phyloP scores from a whole-genome alignment of 2,113 vertebrate species.

The Oryzias melastigma region DNA sequence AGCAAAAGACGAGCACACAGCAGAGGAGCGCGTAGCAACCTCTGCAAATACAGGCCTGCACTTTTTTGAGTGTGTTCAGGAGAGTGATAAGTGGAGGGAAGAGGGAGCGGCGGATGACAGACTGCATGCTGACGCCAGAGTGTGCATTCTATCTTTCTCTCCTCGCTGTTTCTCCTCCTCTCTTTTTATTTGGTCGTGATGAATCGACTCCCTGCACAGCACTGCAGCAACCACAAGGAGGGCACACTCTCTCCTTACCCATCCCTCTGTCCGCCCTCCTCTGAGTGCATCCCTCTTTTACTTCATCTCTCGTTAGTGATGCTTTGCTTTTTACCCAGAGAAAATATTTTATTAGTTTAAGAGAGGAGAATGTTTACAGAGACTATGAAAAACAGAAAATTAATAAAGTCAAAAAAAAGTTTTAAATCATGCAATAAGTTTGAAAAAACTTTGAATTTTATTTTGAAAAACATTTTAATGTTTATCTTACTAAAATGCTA shows the following conservation, averaged over 20 bases:
- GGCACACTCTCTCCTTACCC: slow-evolving; percentile 49
- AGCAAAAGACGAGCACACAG: slow-evolving; percentile 9
- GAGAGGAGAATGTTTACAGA: no score
- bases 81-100: slow-evolving; percentile 52
- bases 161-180: slow-evolving; percentile 24
- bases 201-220: slow-evolving; percentile 58
- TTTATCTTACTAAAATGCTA: no score
- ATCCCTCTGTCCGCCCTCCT: slow-evolving; percentile 23
- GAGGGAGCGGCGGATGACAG: slow-evolving; percentile 56
- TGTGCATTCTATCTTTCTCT: slow-evolving; percentile 30
- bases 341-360: not conserved
- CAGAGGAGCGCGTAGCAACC: slow-evolving; percentile 6
- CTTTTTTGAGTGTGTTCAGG: slow-evolving; percentile 19
- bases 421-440: no score
- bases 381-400: no score
- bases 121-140: slow-evolving; percentile 66
- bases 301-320: not conserved
- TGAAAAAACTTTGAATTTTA: no score
- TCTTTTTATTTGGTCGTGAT: slow-evolving; percentile 66
- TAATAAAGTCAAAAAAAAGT: no score
- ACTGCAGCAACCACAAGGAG: slow-evolving; percentile 69
- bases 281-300: slow-evolving; percentile 12
- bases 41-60: slow-evolving; percentile 20
- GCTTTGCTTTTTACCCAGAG: not conserved
- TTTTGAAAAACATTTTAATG: no score